These are phyloP conservation scores for Formica selysi DNA, from an alignment of 1,140 invertebrate species.

Conservation along the genomic window DNA sequence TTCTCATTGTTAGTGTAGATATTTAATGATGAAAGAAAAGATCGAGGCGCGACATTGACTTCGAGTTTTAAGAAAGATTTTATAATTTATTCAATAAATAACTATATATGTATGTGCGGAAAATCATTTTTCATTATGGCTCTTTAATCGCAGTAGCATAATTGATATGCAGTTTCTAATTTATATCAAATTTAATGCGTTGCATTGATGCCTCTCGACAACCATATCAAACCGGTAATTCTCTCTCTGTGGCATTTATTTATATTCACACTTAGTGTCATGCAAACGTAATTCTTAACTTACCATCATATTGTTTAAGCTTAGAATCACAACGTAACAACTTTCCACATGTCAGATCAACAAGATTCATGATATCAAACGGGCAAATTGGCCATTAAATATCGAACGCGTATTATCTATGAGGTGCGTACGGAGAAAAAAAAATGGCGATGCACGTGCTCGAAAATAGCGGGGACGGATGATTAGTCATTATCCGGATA, in stretches of 20 bases:
- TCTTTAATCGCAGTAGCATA: slow-evolving; percentile 8
- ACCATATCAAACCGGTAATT: slow-evolving; percentile 42
- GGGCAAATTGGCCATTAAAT: slow-evolving; percentile 16
- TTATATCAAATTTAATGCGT: slow-evolving; percentile 33
- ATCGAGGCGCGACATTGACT: too few relatives aligned
- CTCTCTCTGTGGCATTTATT: slow-evolving; percentile 2
- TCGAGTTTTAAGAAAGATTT: too few relatives aligned
- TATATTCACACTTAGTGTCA: background rate
- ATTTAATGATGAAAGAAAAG: too few relatives aligned
- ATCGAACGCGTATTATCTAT: background rate
- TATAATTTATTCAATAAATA: background rate
- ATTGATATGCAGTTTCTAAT: slow-evolving; percentile 23
- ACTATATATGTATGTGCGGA: background rate
- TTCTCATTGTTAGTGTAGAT: too few relatives aligned
- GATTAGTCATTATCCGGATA: slow-evolving; percentile 81
- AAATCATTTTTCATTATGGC: background rate
- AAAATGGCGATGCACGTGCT: slow-evolving; percentile 74
- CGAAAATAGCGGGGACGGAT: slow-evolving; percentile 61
- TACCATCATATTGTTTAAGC: background rate
- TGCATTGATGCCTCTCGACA: slow-evolving; percentile 10
- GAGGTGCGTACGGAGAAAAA: slow-evolving; percentile 36
- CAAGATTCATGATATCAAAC: background rate
- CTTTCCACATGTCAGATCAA: background rate
- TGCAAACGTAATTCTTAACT: slow-evolving; percentile 9
- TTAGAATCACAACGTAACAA: background rate